These are phyloP conservation scores for Colletes collaris DNA, from an alignment of 2,888 invertebrate genomes.

Conservation along the genomic window DNA sequence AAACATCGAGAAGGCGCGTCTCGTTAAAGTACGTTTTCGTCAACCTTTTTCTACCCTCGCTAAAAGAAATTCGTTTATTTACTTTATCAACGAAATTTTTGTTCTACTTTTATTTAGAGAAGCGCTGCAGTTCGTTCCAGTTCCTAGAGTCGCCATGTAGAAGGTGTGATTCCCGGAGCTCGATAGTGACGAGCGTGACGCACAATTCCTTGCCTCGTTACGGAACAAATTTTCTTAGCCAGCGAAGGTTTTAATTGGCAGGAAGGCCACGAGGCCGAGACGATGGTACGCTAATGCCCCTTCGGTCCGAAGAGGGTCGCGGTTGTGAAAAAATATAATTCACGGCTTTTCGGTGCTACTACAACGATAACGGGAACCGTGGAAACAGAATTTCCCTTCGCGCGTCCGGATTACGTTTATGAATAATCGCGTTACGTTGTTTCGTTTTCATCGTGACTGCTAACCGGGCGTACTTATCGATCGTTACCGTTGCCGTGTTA, in stretches of 20 bases:
- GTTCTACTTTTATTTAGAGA: no score
- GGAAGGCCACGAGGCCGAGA: conserved; percentile 21
- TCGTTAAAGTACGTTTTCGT: no score
- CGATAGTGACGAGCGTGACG: conserved; percentile 16
- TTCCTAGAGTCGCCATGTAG: conserved; percentile 2
- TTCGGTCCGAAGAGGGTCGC: conserved; percentile 7
- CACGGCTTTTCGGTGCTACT: conserved; percentile 5
- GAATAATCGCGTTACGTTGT: conserved; percentile 12
- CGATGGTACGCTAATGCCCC: conserved; percentile 5
- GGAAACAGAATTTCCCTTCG: no score
- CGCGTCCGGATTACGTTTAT: conserved; percentile 14
- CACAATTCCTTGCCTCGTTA: conserved; percentile 13
- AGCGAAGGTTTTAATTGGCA: conserved; percentile 44
- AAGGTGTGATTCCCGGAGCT: background rate
- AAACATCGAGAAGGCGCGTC: no score
- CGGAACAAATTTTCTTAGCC: conserved; percentile 30
- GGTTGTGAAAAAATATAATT: conserved; percentile 22
- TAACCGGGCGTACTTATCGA: conserved; percentile 22
- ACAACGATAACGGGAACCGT: no score
- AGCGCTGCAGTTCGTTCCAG: background rate
- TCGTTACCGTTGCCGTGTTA: conserved; percentile 31
- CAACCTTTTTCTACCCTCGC: no score
- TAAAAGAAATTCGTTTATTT: no score
- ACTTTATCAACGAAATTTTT: no score
- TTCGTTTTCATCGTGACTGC: conserved; percentile 21